Evolutionary conservation across 2,113 vertebrate genomes (phyloP), one percentile per base, ranked within the genome.

Genomic region (Epinephelus fuscoguttatus): DNA sequence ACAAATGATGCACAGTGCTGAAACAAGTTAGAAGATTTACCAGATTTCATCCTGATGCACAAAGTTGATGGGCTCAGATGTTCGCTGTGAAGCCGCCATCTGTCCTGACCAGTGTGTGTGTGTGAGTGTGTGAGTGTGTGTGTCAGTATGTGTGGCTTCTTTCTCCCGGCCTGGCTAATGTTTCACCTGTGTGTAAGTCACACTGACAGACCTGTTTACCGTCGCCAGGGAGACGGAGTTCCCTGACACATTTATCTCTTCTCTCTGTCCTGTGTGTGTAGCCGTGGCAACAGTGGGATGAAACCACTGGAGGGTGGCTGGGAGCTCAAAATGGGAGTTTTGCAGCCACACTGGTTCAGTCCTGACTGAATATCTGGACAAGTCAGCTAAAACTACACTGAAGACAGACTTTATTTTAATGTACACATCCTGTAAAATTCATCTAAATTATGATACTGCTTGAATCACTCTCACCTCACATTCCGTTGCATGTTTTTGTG

Each of bases 21-120:
- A 18, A 7, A 30, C 12, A 56, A 19, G 15, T 23, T 0, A 14
- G 14, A 2, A 52, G 33, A 2, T 85, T 94, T 92, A 94, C 94
- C 94, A 95, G 86, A 94, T 94, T 93, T 95, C 85, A 84, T 95
- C 93, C 1, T 84, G 92, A 86, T 91, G 90, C 45, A 94, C 93
- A 70, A 83, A 82, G 86, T 93, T 93, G 66, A 79, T 5, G 9
- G 82, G 57, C 42, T 92, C 69, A 55, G 82, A 81, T 64, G 75
- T 53, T 78, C 15, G 64, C 72, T 72, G 84, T 11, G 76, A 23
- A 5, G 86, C 79, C 45, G 84, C 89, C 94, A 93, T 93, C 82
- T 88, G 47, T 83, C 78, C 82, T 68, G 25, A 52, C 37, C 18
- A 1, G 42, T 30, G 68, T 80, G 40, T 71, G 69, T 68, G 57